Conservation (phyloP, 1,140 invertebrate genomes). For the Cotesia glomerata region DNA sequence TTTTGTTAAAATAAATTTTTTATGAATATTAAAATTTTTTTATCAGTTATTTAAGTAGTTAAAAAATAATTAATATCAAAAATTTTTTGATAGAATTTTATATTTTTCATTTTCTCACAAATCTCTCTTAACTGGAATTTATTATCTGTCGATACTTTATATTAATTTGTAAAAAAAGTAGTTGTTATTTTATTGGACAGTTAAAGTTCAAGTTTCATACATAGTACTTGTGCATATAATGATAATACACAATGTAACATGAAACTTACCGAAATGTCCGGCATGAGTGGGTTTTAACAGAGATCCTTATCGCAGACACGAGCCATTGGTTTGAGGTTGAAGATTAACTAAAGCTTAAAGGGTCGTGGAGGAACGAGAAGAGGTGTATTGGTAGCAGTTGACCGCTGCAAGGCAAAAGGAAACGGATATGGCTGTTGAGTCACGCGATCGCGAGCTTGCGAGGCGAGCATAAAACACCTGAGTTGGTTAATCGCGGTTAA, state of each 20-base stretch:
- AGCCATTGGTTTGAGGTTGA: conserved; percentile 45
- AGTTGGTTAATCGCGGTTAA: conserved; percentile 53
- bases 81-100: too few species aligned
- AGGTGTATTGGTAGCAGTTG: conserved; percentile 40
- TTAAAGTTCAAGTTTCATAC: too few species aligned
- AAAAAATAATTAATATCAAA: too few species aligned
- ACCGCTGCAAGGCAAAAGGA: conserved; percentile 47
- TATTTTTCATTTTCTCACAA: too few species aligned
- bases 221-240: background rate
- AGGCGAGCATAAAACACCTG: conserved; percentile 53
- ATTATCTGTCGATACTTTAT: background rate
- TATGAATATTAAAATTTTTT: too few species aligned
- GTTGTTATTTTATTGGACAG: background rate
- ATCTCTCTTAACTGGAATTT: too few species aligned
- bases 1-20: too few species aligned
- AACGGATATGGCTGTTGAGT: conserved; percentile 55
- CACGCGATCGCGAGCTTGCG: conserved; percentile 47
- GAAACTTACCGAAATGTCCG: conserved; percentile 45
- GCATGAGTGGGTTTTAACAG: conserved; percentile 45
- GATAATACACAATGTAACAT: background rate
- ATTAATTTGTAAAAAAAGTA: background rate
- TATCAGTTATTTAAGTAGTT: too few species aligned
- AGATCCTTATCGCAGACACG: conserved; percentile 36
- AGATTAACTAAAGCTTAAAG: background rate
- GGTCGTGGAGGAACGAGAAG: too few species aligned